phyloP scores from a whole-genome alignment of 2,797 vertebrate genomes.

The Brachyrhaphis roseni region DNA sequence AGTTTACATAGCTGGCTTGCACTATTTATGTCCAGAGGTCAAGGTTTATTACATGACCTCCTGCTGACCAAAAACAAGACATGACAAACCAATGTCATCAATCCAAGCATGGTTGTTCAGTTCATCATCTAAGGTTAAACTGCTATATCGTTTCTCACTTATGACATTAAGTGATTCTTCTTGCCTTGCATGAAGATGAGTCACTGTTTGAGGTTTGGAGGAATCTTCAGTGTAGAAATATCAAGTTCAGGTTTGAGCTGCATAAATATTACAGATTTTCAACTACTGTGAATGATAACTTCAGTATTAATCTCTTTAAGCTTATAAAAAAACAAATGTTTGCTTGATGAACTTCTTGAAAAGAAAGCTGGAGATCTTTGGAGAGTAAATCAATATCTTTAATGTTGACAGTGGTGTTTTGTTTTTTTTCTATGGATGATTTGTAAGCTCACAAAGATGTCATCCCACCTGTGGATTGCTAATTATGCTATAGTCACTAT shows the following conservation, averaged over 20 bases:
- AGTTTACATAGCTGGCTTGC: conserved; percentile 8
- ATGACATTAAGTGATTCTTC: neutral
- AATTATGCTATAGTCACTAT: no score
- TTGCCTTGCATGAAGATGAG: neutral
- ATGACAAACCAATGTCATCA: neutral
- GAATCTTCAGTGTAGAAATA: neutral
- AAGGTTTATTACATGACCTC: conserved; percentile 1
- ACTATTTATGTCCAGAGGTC: neutral
- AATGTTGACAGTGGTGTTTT: neutral
- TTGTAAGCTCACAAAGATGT: neutral
- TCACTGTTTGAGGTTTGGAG: neutral
- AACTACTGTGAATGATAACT: neutral
- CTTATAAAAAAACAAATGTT: neutral
- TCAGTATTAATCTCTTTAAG: neutral
- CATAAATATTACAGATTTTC: neutral
- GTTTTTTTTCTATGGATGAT: neutral
- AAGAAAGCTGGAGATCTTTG: neutral
- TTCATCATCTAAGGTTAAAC: neutral
- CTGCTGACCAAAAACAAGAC: neutral
- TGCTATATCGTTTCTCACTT: neutral
- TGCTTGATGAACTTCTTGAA: neutral
- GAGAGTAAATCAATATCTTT: neutral
- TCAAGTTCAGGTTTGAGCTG: neutral
- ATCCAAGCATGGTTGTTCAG: neutral
- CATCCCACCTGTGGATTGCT: no score